Evolutionary conservation across 1,140 invertebrate genomes (phyloP).

Genomic region (Lepidurus couesii): DNA sequence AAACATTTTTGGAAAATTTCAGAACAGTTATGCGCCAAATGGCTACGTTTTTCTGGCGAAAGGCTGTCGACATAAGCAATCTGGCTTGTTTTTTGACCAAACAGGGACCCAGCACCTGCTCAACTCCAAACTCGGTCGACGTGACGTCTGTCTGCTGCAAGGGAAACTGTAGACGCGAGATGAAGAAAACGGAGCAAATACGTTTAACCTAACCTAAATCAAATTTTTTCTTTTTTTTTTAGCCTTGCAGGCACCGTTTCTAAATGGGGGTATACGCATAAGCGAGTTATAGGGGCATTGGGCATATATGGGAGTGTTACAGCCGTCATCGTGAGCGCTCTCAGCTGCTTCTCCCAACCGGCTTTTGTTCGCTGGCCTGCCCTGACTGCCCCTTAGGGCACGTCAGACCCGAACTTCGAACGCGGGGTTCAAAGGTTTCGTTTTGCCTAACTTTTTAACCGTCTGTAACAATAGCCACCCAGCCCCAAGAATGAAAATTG

Average conservation of each 20-base stretch:
- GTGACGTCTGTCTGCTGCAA: too few species aligned
- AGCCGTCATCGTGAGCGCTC: not conserved
- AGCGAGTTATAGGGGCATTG: not conserved
- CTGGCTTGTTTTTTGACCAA: not conserved
- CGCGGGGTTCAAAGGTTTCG: not conserved
- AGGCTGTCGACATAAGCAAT: not conserved
- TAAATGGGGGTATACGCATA: not conserved
- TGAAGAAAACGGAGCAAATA: not conserved
- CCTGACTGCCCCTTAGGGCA: not conserved
- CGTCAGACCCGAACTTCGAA: not conserved
- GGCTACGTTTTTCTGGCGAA: too few species aligned
- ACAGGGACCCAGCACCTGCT: not conserved
- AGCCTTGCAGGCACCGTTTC: not conserved
- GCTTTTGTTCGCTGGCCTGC: not conserved
- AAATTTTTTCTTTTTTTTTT: not conserved
- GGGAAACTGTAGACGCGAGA: too few species aligned
- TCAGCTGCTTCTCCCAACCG: not conserved
- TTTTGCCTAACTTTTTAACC: not conserved
- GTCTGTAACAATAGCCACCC: not conserved
- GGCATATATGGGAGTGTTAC: not conserved
- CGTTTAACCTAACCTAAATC: not conserved
- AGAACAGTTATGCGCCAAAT: too few species aligned
- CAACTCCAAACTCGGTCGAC: not conserved
- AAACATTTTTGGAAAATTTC: not conserved
- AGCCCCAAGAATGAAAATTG: not conserved